A percentile compares a stretch with the other conserved stretches of the same genome.
These are phyloP conservation scores for Phalacrocorax brasilianus DNA, from an alignment of 2,113 vertebrate species.

Conservation along the genomic window DNA sequence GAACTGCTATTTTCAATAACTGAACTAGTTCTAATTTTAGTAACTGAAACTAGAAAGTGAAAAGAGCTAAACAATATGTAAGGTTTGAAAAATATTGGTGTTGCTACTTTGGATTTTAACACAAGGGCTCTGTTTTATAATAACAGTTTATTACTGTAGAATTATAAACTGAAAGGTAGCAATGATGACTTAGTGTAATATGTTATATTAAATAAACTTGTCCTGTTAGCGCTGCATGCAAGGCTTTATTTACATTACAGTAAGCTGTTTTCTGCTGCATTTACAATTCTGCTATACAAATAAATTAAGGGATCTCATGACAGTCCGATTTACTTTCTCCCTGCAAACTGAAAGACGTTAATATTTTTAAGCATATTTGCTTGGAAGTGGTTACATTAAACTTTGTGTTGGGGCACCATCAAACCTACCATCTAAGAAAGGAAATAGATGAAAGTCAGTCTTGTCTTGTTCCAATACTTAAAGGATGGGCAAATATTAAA, in stretches of 20 bases:
- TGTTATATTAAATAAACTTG: slow-evolving; percentile 77
- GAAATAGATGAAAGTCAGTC: background rate
- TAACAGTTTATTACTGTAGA: slow-evolving; percentile 76
- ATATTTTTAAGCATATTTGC: slow-evolving; percentile 41
- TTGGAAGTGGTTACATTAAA: background rate
- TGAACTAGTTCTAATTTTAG: background rate
- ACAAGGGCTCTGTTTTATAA: slow-evolving; percentile 55
- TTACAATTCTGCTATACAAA: slow-evolving; percentile 70
- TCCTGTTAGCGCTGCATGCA: slow-evolving; percentile 30
- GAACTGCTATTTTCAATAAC: background rate
- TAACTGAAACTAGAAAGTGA: background rate
- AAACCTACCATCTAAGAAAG: background rate
- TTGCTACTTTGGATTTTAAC: slow-evolving; percentile 64
- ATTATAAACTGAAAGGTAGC: slow-evolving; percentile 78
- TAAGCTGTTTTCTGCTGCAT: slow-evolving; percentile 74
- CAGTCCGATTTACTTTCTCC: slow-evolving; percentile 31
- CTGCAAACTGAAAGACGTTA: slow-evolving; percentile 14
- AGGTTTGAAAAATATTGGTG: background rate
- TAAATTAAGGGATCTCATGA: slow-evolving; percentile 64
- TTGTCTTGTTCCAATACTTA: slow-evolving; percentile 22
- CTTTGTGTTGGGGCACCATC: background rate
- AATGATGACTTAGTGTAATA: slow-evolving; percentile 71
- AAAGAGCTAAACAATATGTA: background rate
- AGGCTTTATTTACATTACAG: slow-evolving; percentile 73
- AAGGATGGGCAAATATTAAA: slow-evolving; percentile 23